Base-by-base conservation (phyloP, 2,888 invertebrate species). In the Graphium colonna region DNA sequence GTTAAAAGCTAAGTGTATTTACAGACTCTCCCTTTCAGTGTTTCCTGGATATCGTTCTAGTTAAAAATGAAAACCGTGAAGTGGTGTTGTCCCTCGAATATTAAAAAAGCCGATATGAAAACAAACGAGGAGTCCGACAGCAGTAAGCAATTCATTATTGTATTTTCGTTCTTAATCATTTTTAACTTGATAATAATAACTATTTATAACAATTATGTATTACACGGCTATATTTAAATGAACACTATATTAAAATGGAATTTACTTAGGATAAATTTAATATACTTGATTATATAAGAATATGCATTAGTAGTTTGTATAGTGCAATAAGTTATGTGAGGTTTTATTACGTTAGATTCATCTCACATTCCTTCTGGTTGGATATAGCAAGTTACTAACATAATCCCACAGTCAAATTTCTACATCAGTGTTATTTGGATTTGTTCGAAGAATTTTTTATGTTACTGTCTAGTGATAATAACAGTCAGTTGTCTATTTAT, bases 51-150 rank as follows among this genome's bases (percentile, higher is more conserved):
- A 97, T 98, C 82, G 98, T 98, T 60, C 98, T 98, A 75, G 98
- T 98, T 88, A 98, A 98, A 91, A 98, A 98, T 92, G 98, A 98
- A 83, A 98, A 98, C 85, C 93, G 97, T 60, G 97, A 98, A 91
- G 98, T 98, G 74, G 98, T 98, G 26, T 91, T 98, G 70, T 98
- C 97, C 83, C 92, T 98, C 79, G 98, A 94, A 95, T 82, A 95
- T 95, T 65, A 97, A 96, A 90, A 95, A 95, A 94, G 93, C 94
- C 63, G 95, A 95, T 82, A 94, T 95, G 94, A 93, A 93, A 75
- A 93, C 93, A 79, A 94, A 95, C 84, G 96, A 96, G 88, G 93
- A 94, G 72, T 95, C 94, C 82, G 95, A 96, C 85, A 95, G 95
- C 91, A 95, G 95, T 96, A 91, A 94, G 95, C 92, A 72, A 60